phyloP scores from a whole-genome alignment of 1,140 invertebrate species.

The Leptoteleia sp. region DNA sequence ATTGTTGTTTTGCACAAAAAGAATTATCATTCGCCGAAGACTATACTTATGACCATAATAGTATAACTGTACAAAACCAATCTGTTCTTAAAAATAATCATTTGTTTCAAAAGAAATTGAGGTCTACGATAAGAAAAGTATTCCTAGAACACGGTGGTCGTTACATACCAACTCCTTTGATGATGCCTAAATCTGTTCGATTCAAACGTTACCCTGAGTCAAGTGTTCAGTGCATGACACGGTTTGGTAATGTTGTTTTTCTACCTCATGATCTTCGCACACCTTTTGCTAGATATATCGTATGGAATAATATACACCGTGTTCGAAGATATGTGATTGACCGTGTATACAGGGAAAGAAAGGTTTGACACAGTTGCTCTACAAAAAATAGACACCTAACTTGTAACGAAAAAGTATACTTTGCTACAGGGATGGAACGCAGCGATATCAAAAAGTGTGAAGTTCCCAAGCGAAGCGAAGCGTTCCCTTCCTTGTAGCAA shows the following conservation, averaged over 20 bases:
- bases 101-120: slow-evolving; percentile 72
- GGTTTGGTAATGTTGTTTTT: slow-evolving; percentile 89
- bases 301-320: slow-evolving; percentile 88
- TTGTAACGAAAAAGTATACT: no score
- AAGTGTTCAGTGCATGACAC: slow-evolving; percentile 91
- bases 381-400: no score
- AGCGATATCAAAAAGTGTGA: no score
- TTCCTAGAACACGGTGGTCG: slow-evolving; percentile 90
- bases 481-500: no score
- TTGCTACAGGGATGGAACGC: no score
- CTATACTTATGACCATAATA: no score
- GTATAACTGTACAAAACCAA: no score
- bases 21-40: slow-evolving; percentile 85
- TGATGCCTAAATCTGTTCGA: slow-evolving; percentile 86
- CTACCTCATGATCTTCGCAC: slow-evolving; percentile 89
- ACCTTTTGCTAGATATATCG: slow-evolving; percentile 91
- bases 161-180: slow-evolving; percentile 87
- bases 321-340: slow-evolving; percentile 93
- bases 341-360: slow-evolving; percentile 92
- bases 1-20: slow-evolving; percentile 85
- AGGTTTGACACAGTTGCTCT: no score
- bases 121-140: slow-evolving; percentile 83
- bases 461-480: no score
- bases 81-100: slow-evolving; percentile 58
- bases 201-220: slow-evolving; percentile 83